A percentile compares a stretch with the other conserved stretches of the same genome.
Evolutionary conservation across 1,140 invertebrate species (phyloP).

Genomic region (Campoletis sonorensis): DNA sequence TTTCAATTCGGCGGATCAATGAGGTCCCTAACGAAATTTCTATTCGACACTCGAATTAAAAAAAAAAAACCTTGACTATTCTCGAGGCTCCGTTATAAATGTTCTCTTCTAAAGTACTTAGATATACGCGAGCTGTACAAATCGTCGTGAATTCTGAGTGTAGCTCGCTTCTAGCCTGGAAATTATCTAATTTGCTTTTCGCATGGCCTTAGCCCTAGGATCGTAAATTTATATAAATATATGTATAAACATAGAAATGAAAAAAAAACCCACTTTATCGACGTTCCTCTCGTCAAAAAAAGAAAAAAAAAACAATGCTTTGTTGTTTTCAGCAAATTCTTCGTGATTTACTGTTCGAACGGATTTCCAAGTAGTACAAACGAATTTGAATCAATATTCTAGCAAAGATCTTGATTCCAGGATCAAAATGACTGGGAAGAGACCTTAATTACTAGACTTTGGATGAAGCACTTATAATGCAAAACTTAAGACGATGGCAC

Average conservation of each 20-base stretch:
- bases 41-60: slow-evolving; percentile 8
- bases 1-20: background rate
- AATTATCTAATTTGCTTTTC: slow-evolving; percentile 19
- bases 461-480: background rate
- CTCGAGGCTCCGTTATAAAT: slow-evolving; percentile 16
- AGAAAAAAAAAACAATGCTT: slow-evolving; percentile 5
- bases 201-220: slow-evolving; percentile 12
- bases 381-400: too few species aligned
- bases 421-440: background rate
- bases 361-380: too few species aligned
- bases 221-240: background rate
- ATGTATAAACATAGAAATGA: too few species aligned
- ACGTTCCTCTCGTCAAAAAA: slow-evolving; percentile 12
- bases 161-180: background rate
- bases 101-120: background rate
- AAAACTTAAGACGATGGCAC: background rate
- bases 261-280: slow-evolving; percentile 6
- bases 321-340: background rate
- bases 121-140: background rate
- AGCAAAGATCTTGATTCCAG: background rate
- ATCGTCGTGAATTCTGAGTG: background rate
- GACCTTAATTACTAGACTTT: too few species aligned
- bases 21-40: background rate
- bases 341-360: background rate
- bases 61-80: slow-evolving; percentile 1